A percentile compares a stretch with the other conserved stretches of the same genome.
phyloP scores from a whole-genome alignment of 92 coral and sea anemone genomes.

The Zoanthus solanderi region DNA sequence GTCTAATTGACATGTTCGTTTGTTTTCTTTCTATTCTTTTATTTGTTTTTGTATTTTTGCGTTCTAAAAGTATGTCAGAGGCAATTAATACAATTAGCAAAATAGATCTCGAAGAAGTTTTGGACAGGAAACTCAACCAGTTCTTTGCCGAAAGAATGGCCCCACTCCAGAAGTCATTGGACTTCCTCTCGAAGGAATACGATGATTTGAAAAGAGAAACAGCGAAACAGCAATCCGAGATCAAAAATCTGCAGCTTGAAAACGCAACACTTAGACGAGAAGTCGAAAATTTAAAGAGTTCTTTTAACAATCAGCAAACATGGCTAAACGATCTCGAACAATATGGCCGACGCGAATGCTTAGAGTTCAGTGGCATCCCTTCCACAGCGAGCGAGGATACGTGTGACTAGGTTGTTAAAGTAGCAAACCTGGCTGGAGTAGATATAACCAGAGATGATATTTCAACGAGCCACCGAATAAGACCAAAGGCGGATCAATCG shows the following conservation, averaged over 20 bases:
- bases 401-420: background rate
- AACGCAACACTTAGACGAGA: background rate
- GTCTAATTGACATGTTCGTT: too few species aligned
- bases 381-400: too few species aligned
- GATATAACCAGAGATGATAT: slow-evolving; percentile 12
- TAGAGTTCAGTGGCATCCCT: too few species aligned
- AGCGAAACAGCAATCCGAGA: slow-evolving; percentile 18
- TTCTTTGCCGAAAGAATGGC: background rate
- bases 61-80: too few species aligned
- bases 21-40: too few species aligned
- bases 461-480: slow-evolving; percentile 24
- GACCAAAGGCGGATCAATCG: background rate
- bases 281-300: slow-evolving; percentile 22
- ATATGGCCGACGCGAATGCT: too few species aligned
- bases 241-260: slow-evolving; percentile 15
- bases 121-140: background rate
- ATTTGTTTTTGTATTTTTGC: too few species aligned
- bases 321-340: slow-evolving; percentile 11
- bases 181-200: slow-evolving; percentile 13
- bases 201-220: slow-evolving; percentile 8
- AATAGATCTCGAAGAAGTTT: too few species aligned
- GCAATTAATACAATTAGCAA: too few species aligned
- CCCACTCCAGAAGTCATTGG: background rate
- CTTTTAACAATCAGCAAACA: background rate
- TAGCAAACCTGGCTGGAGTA: slow-evolving; percentile 10